These are phyloP conservation scores for Pissodes strobi DNA, from an alignment of 1,140 invertebrate species.

Conservation along the genomic window DNA sequence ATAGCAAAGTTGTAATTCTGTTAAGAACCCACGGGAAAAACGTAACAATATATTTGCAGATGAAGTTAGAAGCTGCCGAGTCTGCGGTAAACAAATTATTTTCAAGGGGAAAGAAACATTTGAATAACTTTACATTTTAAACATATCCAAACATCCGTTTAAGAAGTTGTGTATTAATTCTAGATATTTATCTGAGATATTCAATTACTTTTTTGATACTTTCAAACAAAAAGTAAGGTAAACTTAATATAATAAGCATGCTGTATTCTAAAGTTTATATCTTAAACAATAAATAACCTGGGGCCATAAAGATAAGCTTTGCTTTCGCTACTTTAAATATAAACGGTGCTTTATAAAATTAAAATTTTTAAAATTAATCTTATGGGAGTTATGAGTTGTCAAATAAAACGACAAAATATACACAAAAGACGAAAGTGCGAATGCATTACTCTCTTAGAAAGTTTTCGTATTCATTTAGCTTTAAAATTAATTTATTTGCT, in stretches of 20 bases:
- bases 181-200: slow-evolving; percentile 1
- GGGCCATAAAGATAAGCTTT: slow-evolving; percentile 13
- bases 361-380: slow-evolving; percentile 23
- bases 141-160: background rate
- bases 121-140: no score
- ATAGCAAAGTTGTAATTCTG: no score
- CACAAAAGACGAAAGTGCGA: slow-evolving; percentile 11
- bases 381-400: slow-evolving; percentile 18
- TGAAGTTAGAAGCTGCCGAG: no score
- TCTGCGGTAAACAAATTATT: background rate
- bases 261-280: slow-evolving; percentile 18
- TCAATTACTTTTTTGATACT: slow-evolving; percentile 7
- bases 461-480: slow-evolving; percentile 12
- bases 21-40: no score
- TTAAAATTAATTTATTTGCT: slow-evolving; percentile 15
- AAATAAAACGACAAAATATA: slow-evolving; percentile 23
- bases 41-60: no score
- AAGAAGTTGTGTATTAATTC: no score
- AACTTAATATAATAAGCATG: slow-evolving; percentile 12
- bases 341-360: slow-evolving; percentile 21
- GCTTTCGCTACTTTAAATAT: slow-evolving; percentile 21
- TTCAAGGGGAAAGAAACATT: background rate
- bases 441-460: slow-evolving; percentile 9
- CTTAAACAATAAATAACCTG: slow-evolving; percentile 22
- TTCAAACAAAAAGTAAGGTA: slow-evolving; percentile 13